Percentiles rank a stretch among this genome's conserved stretches.
phyloP scores from a whole-genome alignment of 2,113 vertebrate species.

The Notechis scutatus region DNA sequence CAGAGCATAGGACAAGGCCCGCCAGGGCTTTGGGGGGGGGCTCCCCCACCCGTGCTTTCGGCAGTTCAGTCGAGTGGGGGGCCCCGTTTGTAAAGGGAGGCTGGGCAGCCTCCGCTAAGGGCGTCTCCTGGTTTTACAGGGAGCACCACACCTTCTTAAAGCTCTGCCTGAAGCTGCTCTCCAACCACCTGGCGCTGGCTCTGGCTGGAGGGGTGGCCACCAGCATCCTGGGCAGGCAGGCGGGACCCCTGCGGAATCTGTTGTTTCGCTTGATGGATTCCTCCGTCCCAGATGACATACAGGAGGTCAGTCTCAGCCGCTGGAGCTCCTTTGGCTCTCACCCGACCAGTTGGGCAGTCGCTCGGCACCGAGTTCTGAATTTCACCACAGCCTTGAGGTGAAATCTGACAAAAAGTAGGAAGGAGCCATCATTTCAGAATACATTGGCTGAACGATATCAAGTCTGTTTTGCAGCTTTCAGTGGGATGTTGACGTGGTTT shows the following conservation, averaged over 20 bases:
- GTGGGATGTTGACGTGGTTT: not conserved
- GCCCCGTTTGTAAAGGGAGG: not conserved
- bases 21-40: not conserved
- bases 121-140: conserved; percentile 64
- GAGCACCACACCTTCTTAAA: conserved; percentile 96
- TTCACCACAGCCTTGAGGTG: not conserved
- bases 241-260: conserved; percentile 90
- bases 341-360: not conserved
- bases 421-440: not conserved
- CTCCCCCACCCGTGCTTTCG: not conserved
- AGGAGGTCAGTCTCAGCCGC: conserved; percentile 77
- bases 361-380: not conserved
- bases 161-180: conserved; percentile 91
- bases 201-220: conserved; percentile 95
- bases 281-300: conserved; percentile 96
- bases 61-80: not conserved
- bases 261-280: conserved; percentile 96
- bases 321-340: not conserved
- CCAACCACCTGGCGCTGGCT: conserved; percentile 94
- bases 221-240: conserved; percentile 93
- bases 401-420: not conserved
- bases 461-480: not conserved
- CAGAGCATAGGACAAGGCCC: no score
- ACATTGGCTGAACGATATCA: not conserved
- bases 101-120: not conserved